Evolutionary conservation across 2,113 vertebrate genomes (phyloP), one percentile per base, ranked within the genome.

Genomic region (Brevimyrus niger): DNA sequence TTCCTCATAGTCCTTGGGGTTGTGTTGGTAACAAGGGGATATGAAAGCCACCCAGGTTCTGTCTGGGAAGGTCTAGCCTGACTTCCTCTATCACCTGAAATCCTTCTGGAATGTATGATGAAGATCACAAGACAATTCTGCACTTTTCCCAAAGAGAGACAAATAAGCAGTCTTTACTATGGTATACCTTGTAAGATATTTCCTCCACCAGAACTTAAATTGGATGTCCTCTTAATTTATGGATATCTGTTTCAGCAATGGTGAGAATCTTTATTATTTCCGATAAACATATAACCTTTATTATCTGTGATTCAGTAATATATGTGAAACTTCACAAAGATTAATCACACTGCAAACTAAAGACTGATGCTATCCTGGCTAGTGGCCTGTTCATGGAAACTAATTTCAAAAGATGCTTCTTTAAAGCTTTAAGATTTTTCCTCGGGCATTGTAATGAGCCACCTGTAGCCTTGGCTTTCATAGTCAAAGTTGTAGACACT

Each of bases 1-100:
- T 90, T 91, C 88, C 53, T 76, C 90, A 88, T 85, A 89, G 73
- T 85, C 69, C 90, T 88, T 65, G 88, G 73, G 90, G 87, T 82
- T 53, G 88, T 61, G 82, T 87, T 88, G 89, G 90, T 55, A 73
- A 89, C 88, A 90, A 31, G 82, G 89, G 58, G 88, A 19, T 89
- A 90, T 92, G 90, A 31, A 84, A 85, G 17, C 84, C 90, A 88
- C 85, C 38, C 51, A 87, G 82, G 80, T 80, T 90, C 51, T 86
- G 55, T 4, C 83, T 35, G 85, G 86, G 84, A 90, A 58, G 2
- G 7, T 13, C n/a, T 47, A 44, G n/a, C 13, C 76, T 61, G 42
- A 55, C 21, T 47, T 47, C 65, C 48, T 46, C 76, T 84, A 35
- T 58, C 44, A 73, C 11, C 61, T 73, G 42, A 88, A 87, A 65